These are phyloP conservation scores for Torymus auratus DNA, from an alignment of 2,888 invertebrate species.

Conservation along the genomic window DNA sequence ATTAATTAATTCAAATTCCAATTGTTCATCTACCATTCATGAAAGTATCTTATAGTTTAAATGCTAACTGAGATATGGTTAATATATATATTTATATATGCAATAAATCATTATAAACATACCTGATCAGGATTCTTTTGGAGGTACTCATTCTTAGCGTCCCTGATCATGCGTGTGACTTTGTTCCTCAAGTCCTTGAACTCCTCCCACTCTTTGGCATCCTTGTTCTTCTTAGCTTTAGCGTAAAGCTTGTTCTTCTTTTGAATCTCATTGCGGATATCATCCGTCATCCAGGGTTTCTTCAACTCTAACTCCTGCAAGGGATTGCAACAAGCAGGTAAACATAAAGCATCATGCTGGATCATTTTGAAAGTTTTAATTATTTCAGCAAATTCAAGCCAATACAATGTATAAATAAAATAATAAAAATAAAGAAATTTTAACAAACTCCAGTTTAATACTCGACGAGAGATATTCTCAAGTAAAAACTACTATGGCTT, in stretches of 20 bases:
- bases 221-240: constrained; percentile 74
- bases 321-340: constrained; percentile 16
- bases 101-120: constrained; percentile 58
- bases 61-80: too few species aligned
- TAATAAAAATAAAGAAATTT: too few species aligned
- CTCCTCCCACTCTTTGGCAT: constrained; percentile 74
- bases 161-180: constrained; percentile 75
- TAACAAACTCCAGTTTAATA: too few species aligned
- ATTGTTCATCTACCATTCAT: too few species aligned
- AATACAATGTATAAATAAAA: too few species aligned
- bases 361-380: not conserved
- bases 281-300: constrained; percentile 76
- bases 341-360: constrained; percentile 45
- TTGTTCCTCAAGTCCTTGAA: constrained; percentile 74
- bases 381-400: not conserved
- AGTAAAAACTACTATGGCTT: too few species aligned
- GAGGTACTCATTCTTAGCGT: constrained; percentile 74
- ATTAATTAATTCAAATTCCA: too few species aligned
- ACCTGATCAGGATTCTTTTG: constrained; percentile 74
- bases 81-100: too few species aligned
- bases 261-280: constrained; percentile 74
- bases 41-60: too few species aligned
- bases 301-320: constrained; percentile 72
- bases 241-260: constrained; percentile 74
- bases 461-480: too few species aligned